A percentile compares a stretch with the other conserved stretches of the same genome.
phyloP scores from a whole-genome alignment of 64 coral and sea anemone species.

The Montipora efflorescens region DNA sequence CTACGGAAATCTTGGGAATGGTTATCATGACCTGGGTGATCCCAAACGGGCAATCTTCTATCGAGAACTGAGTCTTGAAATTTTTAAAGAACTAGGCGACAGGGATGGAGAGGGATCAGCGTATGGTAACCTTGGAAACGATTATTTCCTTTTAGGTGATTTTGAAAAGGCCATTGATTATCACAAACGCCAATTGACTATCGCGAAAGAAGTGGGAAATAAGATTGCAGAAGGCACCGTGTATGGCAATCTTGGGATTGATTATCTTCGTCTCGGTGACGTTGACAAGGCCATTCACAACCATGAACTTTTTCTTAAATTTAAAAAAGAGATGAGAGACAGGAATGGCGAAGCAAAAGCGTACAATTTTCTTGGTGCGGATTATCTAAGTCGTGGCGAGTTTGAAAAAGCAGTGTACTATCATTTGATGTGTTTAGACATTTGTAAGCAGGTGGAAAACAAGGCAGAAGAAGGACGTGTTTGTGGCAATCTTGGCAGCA shows the following conservation, averaged over 20 bases:
- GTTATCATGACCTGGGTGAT: neutral
- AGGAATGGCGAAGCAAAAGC: neutral
- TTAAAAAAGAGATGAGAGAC: neutral
- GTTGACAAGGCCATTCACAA: neutral
- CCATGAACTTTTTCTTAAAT: neutral
- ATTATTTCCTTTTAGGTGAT: neutral
- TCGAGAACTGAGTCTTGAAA: neutral
- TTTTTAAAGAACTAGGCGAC: neutral
- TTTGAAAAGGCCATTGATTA: neutral
- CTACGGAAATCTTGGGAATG: neutral
- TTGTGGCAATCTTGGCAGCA: neutral
- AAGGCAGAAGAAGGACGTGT: neutral
- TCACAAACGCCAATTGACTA: neutral
- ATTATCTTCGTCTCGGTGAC: neutral
- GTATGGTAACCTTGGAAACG: neutral
- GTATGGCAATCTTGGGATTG: neutral
- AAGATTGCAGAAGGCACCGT: neutral
- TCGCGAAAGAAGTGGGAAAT: slow-evolving; percentile 22
- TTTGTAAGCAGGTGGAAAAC: neutral
- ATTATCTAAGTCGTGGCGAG: neutral
- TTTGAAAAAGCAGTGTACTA: neutral
- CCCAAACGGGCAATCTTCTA: neutral
- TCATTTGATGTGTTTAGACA: neutral
- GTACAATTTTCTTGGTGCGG: neutral
- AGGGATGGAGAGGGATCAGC: neutral